Conservation (phyloP, 2,113 vertebrate genomes). For the rabbit (Oryctolagus cuniculus) region DNA sequence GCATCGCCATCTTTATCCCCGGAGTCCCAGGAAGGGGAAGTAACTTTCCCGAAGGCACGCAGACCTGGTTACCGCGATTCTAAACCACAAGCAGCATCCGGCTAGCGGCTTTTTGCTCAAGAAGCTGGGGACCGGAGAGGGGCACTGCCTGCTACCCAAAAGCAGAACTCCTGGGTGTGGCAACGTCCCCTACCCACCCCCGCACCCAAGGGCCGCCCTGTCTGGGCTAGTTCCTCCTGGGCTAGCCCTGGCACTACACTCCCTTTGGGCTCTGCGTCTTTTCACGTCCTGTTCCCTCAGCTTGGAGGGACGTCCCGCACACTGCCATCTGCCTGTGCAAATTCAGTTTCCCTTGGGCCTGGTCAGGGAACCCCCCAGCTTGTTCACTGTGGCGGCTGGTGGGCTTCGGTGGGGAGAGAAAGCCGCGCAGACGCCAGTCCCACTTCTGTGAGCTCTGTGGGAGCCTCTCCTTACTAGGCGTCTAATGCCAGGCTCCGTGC, state of each 20-base stretch:
- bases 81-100: neutral
- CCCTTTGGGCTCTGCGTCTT: neutral
- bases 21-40: neutral
- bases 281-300: neutral
- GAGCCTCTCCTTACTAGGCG: neutral
- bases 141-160: neutral
- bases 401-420: neutral
- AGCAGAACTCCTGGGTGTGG: neutral
- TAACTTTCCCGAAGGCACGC: conserved; percentile 3
- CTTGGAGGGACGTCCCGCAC: neutral
- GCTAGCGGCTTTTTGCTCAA: neutral
- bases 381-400: neutral
- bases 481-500: neutral
- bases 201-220: neutral
- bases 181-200: neutral
- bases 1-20: neutral
- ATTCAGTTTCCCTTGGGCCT: neutral
- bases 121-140: neutral
- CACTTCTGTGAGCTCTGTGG: neutral
- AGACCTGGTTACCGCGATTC: neutral
- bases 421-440: neutral
- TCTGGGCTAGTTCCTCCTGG: neutral
- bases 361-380: neutral
- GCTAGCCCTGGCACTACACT: neutral
- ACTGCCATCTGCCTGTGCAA: neutral